These are phyloP conservation scores for Cardiocondyla obscurior DNA, from an alignment of 1,140 invertebrate species.

Conservation along the genomic window DNA sequence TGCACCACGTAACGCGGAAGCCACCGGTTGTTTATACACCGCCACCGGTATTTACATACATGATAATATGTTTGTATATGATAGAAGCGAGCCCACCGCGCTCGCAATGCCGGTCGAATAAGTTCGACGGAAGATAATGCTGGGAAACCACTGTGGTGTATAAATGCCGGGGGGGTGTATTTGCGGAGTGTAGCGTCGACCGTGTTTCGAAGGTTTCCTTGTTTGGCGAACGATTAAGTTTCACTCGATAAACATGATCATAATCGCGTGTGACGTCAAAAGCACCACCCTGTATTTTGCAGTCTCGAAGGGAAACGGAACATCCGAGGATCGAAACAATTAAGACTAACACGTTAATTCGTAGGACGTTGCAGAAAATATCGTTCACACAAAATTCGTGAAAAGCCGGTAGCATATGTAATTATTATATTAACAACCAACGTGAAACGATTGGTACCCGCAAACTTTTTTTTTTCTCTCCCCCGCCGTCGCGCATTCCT, in stretches of 20 bases:
- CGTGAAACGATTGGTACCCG: too few relatives aligned
- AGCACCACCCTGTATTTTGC: not conserved
- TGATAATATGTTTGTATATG: conserved; percentile 31
- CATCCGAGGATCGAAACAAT: not conserved
- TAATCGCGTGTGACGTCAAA: not conserved
- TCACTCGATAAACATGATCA: not conserved
- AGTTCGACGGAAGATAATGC: conserved; percentile 30
- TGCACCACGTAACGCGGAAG: not conserved
- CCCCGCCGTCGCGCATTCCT: conserved; percentile 23
- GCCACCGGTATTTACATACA: conserved; percentile 37
- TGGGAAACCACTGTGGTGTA: not conserved
- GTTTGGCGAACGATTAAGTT: conserved; percentile 6
- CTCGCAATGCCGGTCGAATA: not conserved
- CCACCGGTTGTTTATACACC: conserved; percentile 14
- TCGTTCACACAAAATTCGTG: not conserved
- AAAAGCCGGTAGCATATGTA: not conserved
- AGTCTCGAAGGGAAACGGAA: not conserved
- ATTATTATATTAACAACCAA: too few relatives aligned
- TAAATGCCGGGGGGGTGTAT: not conserved
- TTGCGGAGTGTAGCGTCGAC: not conserved
- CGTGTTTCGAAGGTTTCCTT: not conserved
- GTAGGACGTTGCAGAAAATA: not conserved
- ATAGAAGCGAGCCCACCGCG: not conserved
- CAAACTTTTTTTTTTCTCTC: too few relatives aligned
- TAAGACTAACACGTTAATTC: not conserved